Conservation (phyloP, 2,113 vertebrate genomes). For the Chlorocebus sabaeus region DNA sequence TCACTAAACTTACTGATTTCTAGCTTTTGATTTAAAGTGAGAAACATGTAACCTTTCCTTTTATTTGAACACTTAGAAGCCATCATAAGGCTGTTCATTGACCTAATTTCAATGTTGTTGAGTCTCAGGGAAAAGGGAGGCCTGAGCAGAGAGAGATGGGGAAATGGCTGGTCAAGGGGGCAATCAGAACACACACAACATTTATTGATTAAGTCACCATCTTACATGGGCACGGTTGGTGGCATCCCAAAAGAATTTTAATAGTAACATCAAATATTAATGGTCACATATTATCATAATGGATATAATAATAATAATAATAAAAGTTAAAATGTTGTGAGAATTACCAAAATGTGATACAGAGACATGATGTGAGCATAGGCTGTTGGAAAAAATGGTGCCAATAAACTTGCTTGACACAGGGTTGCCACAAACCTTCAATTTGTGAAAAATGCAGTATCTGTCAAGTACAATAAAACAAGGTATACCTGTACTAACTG, state of each 20-base stretch:
- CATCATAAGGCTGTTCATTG: not conserved
- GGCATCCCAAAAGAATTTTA: not conserved
- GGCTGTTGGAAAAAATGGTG: not conserved
- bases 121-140: not conserved
- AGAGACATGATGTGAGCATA: not conserved
- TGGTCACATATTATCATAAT: not conserved
- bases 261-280: not conserved
- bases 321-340: not conserved
- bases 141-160: not conserved
- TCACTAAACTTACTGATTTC: not conserved
- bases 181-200: not conserved
- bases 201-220: not conserved
- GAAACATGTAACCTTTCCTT: not conserved
- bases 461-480: not conserved
- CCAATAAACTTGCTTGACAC: not conserved
- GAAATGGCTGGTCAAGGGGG: not conserved
- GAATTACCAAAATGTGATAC: not conserved
- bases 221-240: not conserved
- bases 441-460: not conserved
- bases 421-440: not conserved
- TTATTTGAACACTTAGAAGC: not conserved
- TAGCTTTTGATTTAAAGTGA: not conserved
- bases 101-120: not conserved
- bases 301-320: not conserved
- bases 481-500: not conserved